Conservation (phyloP, 2,113 vertebrate species). For the Choloepus hoffmanni region DNA sequence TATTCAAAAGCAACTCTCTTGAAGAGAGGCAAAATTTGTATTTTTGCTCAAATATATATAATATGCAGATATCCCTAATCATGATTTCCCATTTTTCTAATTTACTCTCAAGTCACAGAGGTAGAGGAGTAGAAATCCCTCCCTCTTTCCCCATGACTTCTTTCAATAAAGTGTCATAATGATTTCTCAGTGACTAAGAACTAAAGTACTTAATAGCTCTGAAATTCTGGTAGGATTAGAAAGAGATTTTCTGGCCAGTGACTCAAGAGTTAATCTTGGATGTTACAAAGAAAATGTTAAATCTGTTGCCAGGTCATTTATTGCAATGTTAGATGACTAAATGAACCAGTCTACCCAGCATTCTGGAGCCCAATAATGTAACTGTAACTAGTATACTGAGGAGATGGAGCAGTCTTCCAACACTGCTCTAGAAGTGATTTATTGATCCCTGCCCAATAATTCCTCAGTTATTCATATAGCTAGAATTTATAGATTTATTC, state of each 20-base stretch:
- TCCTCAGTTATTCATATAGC: constrained; percentile 64
- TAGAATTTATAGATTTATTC: constrained; percentile 69
- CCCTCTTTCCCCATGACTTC: background rate
- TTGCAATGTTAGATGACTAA: constrained; percentile 60
- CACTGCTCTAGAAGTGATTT: constrained; percentile 69
- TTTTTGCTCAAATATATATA: background rate
- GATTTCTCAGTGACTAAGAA: constrained; percentile 57
- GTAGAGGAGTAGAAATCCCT: background rate
- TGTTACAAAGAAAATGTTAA: constrained; percentile 67
- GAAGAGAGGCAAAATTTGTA: background rate
- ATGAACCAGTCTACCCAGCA: constrained; percentile 63
- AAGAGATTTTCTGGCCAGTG: constrained; percentile 37
- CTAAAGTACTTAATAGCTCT: background rate
- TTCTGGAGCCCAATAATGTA: constrained; percentile 63
- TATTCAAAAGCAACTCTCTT: background rate
- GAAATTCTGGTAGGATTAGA: constrained; percentile 61
- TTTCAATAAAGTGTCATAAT: background rate
- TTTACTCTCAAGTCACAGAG: background rate
- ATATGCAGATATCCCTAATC: background rate
- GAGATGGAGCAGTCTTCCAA: constrained; percentile 55
- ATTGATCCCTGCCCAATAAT: constrained; percentile 67
- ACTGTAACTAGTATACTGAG: constrained; percentile 52
- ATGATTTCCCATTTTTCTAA: background rate
- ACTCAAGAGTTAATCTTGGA: constrained; percentile 72
- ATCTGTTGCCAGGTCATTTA: constrained; percentile 75